A percentile compares a stretch with the other conserved stretches of the same genome.
These are phyloP conservation scores for Asobara japonica DNA, from an alignment of 1,140 invertebrate genomes.

Conservation along the genomic window DNA sequence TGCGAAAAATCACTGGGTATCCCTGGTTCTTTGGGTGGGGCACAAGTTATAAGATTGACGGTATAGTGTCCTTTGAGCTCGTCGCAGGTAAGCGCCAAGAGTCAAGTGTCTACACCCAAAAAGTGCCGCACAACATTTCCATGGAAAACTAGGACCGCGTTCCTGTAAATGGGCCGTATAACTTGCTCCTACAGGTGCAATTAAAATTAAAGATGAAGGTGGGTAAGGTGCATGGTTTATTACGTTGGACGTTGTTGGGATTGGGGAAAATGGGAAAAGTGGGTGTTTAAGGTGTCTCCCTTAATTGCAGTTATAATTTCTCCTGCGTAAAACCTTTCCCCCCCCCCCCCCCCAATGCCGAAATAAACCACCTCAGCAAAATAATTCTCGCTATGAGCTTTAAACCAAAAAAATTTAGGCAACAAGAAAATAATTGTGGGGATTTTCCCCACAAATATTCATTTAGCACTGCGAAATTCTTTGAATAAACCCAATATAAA, in stretches of 20 bases:
- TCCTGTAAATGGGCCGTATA: not conserved
- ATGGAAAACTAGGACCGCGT: not conserved
- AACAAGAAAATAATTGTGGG: too few species aligned
- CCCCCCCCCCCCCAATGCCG: too few species aligned
- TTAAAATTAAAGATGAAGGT: not conserved
- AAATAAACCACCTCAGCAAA: too few species aligned
- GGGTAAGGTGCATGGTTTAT: not conserved
- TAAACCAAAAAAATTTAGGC: too few species aligned
- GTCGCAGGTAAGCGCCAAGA: not conserved
- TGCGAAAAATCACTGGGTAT: not conserved
- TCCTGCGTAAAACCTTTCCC: too few species aligned
- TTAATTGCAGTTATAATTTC: constrained; percentile 3
- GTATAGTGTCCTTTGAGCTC: not conserved
- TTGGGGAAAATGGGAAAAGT: not conserved
- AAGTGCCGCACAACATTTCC: not conserved
- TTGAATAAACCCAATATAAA: not conserved
- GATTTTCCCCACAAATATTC: too few species aligned
- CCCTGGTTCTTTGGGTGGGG: not conserved
- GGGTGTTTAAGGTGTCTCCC: not conserved
- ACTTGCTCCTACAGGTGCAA: not conserved
- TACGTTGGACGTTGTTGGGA: not conserved
- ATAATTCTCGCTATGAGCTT: too few species aligned
- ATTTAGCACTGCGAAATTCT: not conserved
- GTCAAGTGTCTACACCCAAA: not conserved
- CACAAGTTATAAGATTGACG: not conserved